These are phyloP conservation scores for Graptemys geographica DNA, from an alignment of 2,797 vertebrate genomes.

Conservation along the genomic window DNA sequence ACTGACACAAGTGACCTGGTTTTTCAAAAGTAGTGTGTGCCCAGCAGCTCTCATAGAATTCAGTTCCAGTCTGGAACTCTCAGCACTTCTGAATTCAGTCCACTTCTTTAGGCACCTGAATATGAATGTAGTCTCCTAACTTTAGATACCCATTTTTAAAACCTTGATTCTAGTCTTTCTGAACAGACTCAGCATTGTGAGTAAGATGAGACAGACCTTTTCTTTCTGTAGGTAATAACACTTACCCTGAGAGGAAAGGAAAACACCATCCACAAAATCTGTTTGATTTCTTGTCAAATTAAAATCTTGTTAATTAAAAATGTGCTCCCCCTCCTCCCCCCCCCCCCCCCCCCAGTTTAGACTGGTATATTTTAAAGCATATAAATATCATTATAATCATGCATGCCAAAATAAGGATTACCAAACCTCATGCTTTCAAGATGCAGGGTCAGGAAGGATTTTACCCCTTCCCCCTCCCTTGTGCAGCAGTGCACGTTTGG, in stretches of 20 bases:
- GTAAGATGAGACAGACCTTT: not conserved
- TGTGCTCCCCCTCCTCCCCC: not conserved
- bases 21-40: not conserved
- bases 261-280: not conserved
- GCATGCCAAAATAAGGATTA: constrained; percentile 1
- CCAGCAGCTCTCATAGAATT: not conserved
- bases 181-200: not conserved
- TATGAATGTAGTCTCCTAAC: not conserved
- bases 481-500: constrained; percentile 59
- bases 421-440: not conserved
- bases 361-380: not conserved
- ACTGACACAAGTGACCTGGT: not conserved
- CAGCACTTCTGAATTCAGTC: not conserved
- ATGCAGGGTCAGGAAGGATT: constrained; percentile 11
- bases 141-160: not conserved
- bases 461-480: not conserved
- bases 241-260: not conserved
- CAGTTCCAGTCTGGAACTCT: not conserved
- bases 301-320: too few species aligned
- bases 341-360: rapidly evolving
- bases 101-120: not conserved
- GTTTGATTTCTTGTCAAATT: not conserved
- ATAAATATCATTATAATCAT: not conserved
- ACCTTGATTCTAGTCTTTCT: not conserved
- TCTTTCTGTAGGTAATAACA: not conserved